A percentile compares a stretch with the other conserved stretches of the same genome.
phyloP scores from a whole-genome alignment of 2,797 vertebrate genomes.

The Eupleurogrammus muticus region DNA sequence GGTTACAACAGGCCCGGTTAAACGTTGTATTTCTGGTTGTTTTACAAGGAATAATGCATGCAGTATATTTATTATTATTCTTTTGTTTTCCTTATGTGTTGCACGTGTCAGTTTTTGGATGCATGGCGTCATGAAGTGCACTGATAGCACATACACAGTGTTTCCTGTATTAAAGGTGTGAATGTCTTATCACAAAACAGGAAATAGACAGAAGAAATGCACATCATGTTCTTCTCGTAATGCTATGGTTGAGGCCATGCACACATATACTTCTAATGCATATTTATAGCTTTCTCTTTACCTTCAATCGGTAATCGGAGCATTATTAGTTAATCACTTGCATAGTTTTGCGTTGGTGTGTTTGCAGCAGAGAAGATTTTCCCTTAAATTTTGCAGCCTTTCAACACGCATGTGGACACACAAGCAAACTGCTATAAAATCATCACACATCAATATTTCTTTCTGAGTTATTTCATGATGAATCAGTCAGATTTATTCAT shows the following conservation, averaged over 20 bases:
- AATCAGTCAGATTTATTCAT: no score
- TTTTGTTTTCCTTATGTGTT: not conserved
- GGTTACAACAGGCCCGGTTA: not conserved
- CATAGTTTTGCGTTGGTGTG: no score
- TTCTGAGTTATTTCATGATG: no score
- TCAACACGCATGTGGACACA: no score
- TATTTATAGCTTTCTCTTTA: no score
- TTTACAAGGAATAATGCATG: not conserved
- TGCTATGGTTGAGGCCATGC: not conserved
- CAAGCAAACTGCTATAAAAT: no score
- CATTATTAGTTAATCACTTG: no score
- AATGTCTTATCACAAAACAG: constrained; percentile 3
- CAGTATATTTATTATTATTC: not conserved
- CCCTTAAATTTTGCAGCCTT: no score
- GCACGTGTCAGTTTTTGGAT: not conserved
- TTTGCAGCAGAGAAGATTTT: no score
- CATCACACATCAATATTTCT: no score
- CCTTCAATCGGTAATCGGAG: no score
- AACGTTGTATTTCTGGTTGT: not conserved
- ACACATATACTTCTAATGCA: not conserved
- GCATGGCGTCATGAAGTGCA: not conserved
- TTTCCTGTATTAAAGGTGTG: not conserved
- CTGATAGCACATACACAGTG: not conserved
- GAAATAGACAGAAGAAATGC: constrained; percentile 9
- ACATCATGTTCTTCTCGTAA: not conserved